phyloP scores from a whole-genome alignment of 2,113 vertebrate genomes.

The Cephalopholis sonnerati region DNA sequence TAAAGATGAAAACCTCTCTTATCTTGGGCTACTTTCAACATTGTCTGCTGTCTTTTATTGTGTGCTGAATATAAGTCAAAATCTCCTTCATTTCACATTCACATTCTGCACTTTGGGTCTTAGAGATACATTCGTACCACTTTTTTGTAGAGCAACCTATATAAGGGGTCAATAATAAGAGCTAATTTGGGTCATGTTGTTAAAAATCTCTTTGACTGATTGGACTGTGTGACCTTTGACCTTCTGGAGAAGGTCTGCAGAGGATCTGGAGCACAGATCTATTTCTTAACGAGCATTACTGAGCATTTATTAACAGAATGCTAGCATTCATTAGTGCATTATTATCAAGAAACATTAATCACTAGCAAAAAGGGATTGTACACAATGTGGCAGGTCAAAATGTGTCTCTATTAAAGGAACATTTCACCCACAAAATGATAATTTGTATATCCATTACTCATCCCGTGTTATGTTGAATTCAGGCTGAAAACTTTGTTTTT shows the following conservation, averaged over 20 bases:
- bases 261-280: not conserved
- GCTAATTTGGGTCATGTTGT: not conserved
- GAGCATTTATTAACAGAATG: not conserved
- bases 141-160: not conserved
- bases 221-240: constrained; percentile 10
- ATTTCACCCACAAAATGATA: too few relatives aligned
- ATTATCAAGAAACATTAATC: not conserved
- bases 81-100: not conserved
- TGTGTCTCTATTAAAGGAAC: too few relatives aligned
- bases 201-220: constrained; percentile 24
- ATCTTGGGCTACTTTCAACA: not conserved
- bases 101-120: not conserved
- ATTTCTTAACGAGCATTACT: too few relatives aligned
- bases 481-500: too few relatives aligned
- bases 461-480: too few relatives aligned
- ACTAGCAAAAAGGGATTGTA: not conserved
- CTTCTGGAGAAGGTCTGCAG: not conserved
- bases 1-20: not conserved
- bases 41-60: not conserved
- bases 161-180: not conserved
- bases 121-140: not conserved
- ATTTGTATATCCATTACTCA: too few relatives aligned
- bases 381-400: not conserved
- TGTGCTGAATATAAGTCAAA: not conserved
- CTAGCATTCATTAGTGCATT: too few relatives aligned